Base-by-base conservation (phyloP, 1,140 invertebrate species). In the Atta colombica region DNA sequence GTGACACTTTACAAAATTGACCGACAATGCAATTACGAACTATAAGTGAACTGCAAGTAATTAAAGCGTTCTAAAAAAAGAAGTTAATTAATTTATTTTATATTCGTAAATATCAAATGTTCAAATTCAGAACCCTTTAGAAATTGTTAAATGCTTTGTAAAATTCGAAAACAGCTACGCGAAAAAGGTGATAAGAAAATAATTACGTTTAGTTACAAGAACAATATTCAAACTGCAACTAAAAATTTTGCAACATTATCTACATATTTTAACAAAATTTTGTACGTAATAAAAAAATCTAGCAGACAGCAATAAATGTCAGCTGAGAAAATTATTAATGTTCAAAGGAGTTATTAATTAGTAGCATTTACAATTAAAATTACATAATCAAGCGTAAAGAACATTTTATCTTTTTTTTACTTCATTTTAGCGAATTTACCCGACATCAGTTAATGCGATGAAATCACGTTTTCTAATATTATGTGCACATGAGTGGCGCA, bases 381-480 rank as follows among this genome's bases (percentile, higher is more conserved):
- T 55, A 0, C n/a, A 4, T 21, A 10, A 31, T 21, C 1, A 74
- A 72, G 16, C 12, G 16, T 51, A 16, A 16, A 39, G 6, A 35
- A 16, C 5, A 4, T 35, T 53, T 53, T 39, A 10, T 39, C 3
- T 55, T 39, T 8, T 45, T 18, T 58, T 55, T 21, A 31, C 0
- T 39, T 69, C 6, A 21, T 25, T 49, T 55, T 16, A 6, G n/a
- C 49, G 31, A 58, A 69, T 72, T 74, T 61, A 61, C n/a, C 31
- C 45, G 18, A 16, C 35, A 10, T 3, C 53, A 45, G 35, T 39
- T 82, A 82, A 82, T 82, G 55, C 31, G 53, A 60, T 12, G 25
- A 74, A 72, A 82, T 82, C 31, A 25, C 58, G 35, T 74, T 82
- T 82, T 72, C 80, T 82, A 74, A 74, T 82, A 25, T 39, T 49